Evolutionary conservation across 2,113 vertebrate genomes (phyloP).

Genomic region (Zeus faber): DNA sequence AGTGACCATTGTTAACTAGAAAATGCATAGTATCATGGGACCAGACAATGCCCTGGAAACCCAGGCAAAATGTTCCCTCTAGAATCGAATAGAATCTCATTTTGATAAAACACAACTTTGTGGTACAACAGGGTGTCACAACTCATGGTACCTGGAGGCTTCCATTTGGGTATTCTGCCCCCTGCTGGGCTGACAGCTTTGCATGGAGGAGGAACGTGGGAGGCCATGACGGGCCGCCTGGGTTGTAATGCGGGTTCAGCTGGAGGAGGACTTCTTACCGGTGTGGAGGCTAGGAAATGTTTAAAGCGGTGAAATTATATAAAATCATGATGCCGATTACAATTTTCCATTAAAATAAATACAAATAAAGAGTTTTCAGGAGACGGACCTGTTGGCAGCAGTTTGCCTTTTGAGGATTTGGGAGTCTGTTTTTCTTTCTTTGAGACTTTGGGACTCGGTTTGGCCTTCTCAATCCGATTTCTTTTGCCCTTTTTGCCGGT

Average conservation of each 20-base stretch:
- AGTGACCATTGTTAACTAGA: too few species aligned
- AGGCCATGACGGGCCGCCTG: slow-evolving; percentile 26
- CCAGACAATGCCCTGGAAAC: too few species aligned
- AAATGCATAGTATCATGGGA: too few species aligned
- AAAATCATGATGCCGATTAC: neutral
- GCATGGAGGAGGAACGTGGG: slow-evolving; percentile 12
- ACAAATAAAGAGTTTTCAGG: neutral
- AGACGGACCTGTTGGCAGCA: slow-evolving; percentile 41
- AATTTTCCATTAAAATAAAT: neutral
- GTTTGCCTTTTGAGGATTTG: slow-evolving; percentile 50
- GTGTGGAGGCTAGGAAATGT: neutral
- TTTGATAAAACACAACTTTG: neutral
- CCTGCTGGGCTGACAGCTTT: slow-evolving; percentile 66
- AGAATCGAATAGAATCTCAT: neutral
- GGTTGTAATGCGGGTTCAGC: slow-evolving; percentile 23
- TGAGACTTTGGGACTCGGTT: neutral
- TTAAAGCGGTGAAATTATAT: neutral
- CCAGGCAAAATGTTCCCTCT: too few species aligned
- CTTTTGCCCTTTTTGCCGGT: slow-evolving; percentile 45
- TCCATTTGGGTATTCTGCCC: slow-evolving; percentile 81
- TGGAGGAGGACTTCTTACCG: slow-evolving; percentile 38
- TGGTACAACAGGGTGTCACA: neutral
- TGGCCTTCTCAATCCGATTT: slow-evolving; percentile 37
- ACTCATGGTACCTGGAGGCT: slow-evolving; percentile 81
- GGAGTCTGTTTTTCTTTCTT: slow-evolving; percentile 66